These are phyloP conservation scores for Neosalanx taihuensis DNA, from an alignment of 2,797 vertebrate genomes.

Conservation along the genomic window DNA sequence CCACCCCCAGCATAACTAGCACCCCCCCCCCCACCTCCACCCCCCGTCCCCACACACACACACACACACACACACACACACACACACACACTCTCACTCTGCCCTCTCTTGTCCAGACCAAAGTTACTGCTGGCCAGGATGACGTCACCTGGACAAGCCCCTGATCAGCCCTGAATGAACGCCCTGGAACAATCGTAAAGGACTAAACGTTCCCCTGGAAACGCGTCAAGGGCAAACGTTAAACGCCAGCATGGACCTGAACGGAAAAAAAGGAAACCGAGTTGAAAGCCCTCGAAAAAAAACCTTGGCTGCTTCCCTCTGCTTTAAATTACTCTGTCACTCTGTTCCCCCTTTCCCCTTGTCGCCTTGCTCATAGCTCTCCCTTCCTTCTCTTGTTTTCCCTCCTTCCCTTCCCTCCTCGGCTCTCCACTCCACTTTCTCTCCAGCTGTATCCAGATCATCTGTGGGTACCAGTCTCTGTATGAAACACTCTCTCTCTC, in stretches of 20 bases:
- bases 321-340: constrained; percentile 22
- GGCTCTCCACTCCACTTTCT: neutral
- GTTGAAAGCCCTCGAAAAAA: constrained; percentile 28
- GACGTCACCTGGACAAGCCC: constrained; percentile 31
- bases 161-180: constrained; percentile 19
- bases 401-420: neutral
- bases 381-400: neutral
- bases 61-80: too few relatives aligned
- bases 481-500: constrained; percentile 12
- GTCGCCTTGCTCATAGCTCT: constrained; percentile 1
- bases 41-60: neutral
- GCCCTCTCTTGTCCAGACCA: constrained; percentile 24
- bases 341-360: neutral
- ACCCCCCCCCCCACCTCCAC: neutral
- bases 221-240: constrained; percentile 23
- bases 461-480: constrained; percentile 17
- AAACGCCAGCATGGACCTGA: constrained; percentile 18
- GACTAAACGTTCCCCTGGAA: neutral
- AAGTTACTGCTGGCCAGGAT: constrained; percentile 23
- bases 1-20: constrained; percentile 21
- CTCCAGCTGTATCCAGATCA: constrained; percentile 9
- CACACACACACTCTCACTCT: neutral
- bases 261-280: neutral
- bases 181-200: constrained; percentile 22
- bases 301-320: constrained; percentile 10